phyloP scores from a whole-genome alignment of 2,113 vertebrate genomes.

The Empidonax alnorum region DNA sequence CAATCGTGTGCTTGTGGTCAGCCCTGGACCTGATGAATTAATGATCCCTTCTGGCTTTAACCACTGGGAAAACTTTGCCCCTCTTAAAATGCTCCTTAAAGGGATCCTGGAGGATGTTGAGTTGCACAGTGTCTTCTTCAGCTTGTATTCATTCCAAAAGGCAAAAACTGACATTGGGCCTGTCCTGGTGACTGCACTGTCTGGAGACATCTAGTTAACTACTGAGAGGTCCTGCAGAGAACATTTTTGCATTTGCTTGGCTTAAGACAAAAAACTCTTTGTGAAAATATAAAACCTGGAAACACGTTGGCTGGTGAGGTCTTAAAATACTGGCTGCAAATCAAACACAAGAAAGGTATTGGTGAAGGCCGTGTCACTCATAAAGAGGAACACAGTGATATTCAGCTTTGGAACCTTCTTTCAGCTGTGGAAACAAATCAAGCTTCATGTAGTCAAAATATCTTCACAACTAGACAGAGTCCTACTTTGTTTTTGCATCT shows the following conservation, averaged over 20 bases:
- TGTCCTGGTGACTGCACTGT: background rate
- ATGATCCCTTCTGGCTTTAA: background rate
- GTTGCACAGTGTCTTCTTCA: background rate
- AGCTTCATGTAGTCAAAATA: slow-evolving; percentile 52
- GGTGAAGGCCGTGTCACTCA: slow-evolving; percentile 33
- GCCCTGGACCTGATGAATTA: background rate
- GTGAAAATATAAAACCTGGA: slow-evolving; percentile 40
- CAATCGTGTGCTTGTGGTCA: rapidly evolving
- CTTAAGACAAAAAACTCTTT: slow-evolving; percentile 48
- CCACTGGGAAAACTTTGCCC: background rate
- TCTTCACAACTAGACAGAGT: background rate
- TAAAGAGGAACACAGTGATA: background rate
- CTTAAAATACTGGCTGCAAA: slow-evolving; percentile 44
- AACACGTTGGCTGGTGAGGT: background rate
- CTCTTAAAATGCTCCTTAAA: background rate
- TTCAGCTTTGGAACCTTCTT: slow-evolving; percentile 10
- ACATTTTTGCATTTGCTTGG: background rate
- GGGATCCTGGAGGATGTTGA: background rate
- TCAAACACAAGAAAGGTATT: slow-evolving; percentile 54
- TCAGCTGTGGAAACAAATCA: slow-evolving; percentile 15
- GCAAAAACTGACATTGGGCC: background rate
- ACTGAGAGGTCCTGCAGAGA: background rate
- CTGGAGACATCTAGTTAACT: background rate
- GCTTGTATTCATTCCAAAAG: background rate
- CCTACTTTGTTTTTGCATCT: slow-evolving; percentile 11